Evolutionary conservation across 2,888 invertebrate species (phyloP).

Genomic region (Microplitis deprimator): DNA sequence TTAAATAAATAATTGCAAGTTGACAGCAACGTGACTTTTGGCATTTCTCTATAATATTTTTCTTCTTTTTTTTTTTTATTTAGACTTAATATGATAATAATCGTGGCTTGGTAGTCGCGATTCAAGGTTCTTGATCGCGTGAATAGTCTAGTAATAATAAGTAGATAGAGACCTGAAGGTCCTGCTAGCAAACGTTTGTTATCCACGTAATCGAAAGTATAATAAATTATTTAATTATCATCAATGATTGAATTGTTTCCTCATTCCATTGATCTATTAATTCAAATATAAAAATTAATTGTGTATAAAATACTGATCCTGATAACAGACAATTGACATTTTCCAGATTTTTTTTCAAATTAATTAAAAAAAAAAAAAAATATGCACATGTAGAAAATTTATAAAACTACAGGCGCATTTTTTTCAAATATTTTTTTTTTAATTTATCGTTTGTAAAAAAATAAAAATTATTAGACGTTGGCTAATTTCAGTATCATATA

Average conservation of each 20-base stretch:
- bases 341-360: no score
- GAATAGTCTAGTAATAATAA: slow-evolving; percentile 8
- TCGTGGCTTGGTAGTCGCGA: neutral
- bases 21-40: neutral
- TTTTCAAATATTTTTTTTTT: no score
- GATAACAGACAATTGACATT: no score
- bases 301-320: no score
- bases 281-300: neutral
- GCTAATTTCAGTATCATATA: no score
- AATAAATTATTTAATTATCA: slow-evolving; percentile 10
- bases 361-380: no score
- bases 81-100: neutral
- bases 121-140: slow-evolving; percentile 17
- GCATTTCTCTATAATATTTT: neutral
- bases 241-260: slow-evolving; percentile 3
- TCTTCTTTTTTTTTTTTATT: neutral
- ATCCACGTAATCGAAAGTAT: neutral
- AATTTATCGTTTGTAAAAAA: no score
- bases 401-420: no score
- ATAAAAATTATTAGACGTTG: no score
- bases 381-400: no score
- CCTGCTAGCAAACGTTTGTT: neutral
- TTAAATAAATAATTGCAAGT: neutral
- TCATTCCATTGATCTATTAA: slow-evolving; percentile 2
- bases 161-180: slow-evolving; percentile 18